These are phyloP conservation scores for Apodemus sylvaticus DNA, from an alignment of 2,113 vertebrate genomes.

Conservation along the genomic window DNA sequence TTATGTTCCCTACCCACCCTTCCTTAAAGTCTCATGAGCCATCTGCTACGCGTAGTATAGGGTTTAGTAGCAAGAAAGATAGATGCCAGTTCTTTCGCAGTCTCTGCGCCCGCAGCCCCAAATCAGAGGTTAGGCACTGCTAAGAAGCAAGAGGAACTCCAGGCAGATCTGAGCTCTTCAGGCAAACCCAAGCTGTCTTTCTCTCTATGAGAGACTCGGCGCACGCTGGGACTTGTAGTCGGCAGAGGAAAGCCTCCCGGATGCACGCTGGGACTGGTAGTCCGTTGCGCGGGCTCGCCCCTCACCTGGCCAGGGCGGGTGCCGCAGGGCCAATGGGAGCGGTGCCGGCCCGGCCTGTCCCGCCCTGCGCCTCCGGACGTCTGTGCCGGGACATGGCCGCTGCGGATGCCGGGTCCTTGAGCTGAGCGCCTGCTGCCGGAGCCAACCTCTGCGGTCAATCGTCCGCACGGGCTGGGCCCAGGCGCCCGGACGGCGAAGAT, in stretches of 20 bases:
- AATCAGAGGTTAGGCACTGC: too few relatives aligned
- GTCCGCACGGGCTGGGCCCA: neutral
- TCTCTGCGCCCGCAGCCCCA: too few relatives aligned
- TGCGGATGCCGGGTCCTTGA: slow-evolving; percentile 16
- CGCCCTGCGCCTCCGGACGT: slow-evolving; percentile 49
- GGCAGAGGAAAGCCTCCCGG: neutral
- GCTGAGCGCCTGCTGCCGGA: neutral
- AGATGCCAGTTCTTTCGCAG: neutral
- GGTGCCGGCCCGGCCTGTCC: neutral
- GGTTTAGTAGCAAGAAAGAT: neutral
- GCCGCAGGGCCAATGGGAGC: slow-evolving; percentile 65
- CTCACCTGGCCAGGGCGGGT: neutral
- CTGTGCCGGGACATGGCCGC: slow-evolving; percentile 58
- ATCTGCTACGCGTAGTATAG: rapidly evolving
- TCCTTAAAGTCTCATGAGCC: rapidly evolving
- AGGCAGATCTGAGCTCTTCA: neutral
- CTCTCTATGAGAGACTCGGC: too few relatives aligned
- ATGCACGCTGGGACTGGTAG: slow-evolving; percentile 22
- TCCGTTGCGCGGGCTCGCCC: neutral
- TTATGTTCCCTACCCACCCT: rapidly evolving
- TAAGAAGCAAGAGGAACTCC: neutral
- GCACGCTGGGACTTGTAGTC: neutral
- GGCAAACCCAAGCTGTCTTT: too few relatives aligned
- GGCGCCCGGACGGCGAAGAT: slow-evolving; percentile 20
- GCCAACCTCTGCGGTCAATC: neutral